phyloP scores from a whole-genome alignment of 64 coral and sea anemone species.

The Acropora tenuis region DNA sequence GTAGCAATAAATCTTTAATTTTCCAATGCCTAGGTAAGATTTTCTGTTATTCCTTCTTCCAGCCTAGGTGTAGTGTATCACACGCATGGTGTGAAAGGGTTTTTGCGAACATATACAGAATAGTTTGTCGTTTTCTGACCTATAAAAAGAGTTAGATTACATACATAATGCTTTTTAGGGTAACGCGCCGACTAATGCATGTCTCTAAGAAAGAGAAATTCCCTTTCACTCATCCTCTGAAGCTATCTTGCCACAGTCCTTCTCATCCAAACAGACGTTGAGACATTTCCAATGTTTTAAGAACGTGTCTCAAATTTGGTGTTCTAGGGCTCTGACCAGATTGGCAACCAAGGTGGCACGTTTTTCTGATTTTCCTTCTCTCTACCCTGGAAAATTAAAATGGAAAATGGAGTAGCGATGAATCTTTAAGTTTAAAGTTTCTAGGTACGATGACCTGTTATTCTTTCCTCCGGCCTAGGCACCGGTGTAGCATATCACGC shows the following conservation, averaged over 20 bases:
- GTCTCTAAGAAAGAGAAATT: background rate
- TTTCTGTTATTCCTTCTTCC: background rate
- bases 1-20: slow-evolving; percentile 22
- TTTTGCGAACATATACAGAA: background rate
- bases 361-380: no score
- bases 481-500: background rate
- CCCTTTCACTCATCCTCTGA: background rate
- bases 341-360: no score
- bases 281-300: background rate
- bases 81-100: background rate
- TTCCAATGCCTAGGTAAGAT: slow-evolving; percentile 50
- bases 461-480: background rate
- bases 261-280: background rate
- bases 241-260: background rate
- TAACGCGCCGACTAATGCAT: background rate
- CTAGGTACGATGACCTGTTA: slow-evolving; percentile 5
- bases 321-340: no score
- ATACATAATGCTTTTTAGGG: background rate
- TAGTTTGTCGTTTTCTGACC: background rate
- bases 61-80: background rate
- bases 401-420: slow-evolving; percentile 48
- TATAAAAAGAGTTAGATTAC: background rate
- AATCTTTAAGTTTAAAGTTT: slow-evolving; percentile 39
- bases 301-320: background rate
- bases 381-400: background rate